Evolutionary conservation across 1,140 invertebrate genomes (phyloP), one percentile per base, ranked within the genome.

Genomic region (Hormaphis cornu): DNA sequence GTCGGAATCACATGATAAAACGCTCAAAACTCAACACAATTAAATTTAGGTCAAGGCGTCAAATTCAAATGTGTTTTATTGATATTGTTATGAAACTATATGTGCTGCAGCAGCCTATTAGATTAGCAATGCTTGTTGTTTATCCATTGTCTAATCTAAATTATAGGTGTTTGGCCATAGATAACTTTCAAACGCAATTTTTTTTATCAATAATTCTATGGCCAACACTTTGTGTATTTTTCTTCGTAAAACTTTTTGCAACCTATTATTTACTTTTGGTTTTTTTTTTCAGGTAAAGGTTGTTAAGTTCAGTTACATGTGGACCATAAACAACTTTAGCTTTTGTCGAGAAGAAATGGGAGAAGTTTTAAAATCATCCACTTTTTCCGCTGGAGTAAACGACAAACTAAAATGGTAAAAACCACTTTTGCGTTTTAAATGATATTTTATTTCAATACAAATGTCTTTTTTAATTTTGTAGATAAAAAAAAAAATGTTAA

Each of bases 241-340:
- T 52, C 10, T 69, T 30, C 16, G 1, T 66, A 35, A 14, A 50
- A 24, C 7, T 16, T 22, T n/a, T n/a, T n/a, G n/a, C n/a, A n/a
- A 9, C 4, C 8, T 33, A n/a, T n/a, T n/a, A n/a, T n/a, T 50
- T 26, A 24, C 53, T 53, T 71, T 33, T 33, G 48, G 44, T 69
- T 71, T 70, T 70, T 52, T 70, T 48, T 76, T 74, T 58, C 88
- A 98, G 94, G 95, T 98, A 75, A 98, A 98, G 88, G 95, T 99
- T 80, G 94, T 98, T 71, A 98, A 98, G 83, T 98, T 99, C 84
- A 96, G 93, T 82, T 99, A 98, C 81, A 98, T 98, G 92, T 99
- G 97, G 97, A 98, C 96, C 77, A 98, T 99, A 83, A 98, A 98
- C 81, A 98, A 98, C 86, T 99, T 99, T 83, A 97, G 94, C 83